Evolutionary conservation across 2,888 invertebrate genomes (phyloP).

Genomic region (Orthosia cruda): DNA sequence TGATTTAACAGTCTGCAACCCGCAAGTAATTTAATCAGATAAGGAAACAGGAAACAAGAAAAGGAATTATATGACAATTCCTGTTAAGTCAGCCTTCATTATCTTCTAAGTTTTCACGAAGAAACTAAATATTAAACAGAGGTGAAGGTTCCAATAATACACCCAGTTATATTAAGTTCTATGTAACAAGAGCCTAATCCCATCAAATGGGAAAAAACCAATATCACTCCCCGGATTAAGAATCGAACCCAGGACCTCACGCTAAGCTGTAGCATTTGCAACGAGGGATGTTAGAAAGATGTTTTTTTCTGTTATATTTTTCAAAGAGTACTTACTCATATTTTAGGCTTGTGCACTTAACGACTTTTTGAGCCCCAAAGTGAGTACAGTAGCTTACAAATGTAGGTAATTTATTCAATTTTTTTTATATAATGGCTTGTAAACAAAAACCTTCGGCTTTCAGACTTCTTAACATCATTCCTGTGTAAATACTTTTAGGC

Average conservation of each 20-base stretch:
- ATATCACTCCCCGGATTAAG: too few species aligned
- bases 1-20: slow-evolving; percentile 1
- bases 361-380: slow-evolving; percentile 8
- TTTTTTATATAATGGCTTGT: slow-evolving; percentile 38
- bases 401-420: slow-evolving; percentile 26
- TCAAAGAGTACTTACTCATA: not conserved
- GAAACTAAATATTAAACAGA: not conserved
- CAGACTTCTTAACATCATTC: slow-evolving; percentile 36
- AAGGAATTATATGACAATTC: not conserved
- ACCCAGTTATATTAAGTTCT: too few species aligned
- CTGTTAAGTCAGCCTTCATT: not conserved
- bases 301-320: not conserved
- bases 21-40: slow-evolving; percentile 15
- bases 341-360: slow-evolving; percentile 1
- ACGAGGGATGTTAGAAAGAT: too few species aligned
- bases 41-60: slow-evolving; percentile 7
- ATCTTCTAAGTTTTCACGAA: not conserved
- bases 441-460: slow-evolving; percentile 41
- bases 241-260: not conserved
- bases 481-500: slow-evolving; percentile 50
- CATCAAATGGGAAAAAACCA: too few species aligned
- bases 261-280: not conserved
- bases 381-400: slow-evolving; percentile 21
- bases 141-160: too few species aligned
- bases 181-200: too few species aligned